Conservation (phyloP, 2,888 invertebrate species). For the Cylindroiulus punctatus region DNA sequence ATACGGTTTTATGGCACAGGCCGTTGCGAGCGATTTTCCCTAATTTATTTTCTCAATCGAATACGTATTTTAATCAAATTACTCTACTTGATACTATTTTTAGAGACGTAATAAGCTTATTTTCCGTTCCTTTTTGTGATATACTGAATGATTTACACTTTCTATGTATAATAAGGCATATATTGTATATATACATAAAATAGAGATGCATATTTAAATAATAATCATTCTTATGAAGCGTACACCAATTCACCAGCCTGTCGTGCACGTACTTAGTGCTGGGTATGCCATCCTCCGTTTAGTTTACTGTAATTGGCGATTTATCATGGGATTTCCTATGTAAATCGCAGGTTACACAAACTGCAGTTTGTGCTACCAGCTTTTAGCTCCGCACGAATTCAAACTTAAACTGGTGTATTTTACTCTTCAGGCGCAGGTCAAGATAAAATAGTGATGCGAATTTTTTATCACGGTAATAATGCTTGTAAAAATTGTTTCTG, state of each 20-base stretch:
- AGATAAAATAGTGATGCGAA: background rate
- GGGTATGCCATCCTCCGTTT: background rate
- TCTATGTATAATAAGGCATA: slow-evolving; percentile 6
- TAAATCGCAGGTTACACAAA: background rate
- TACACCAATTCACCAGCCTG: background rate
- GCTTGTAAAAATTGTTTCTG: slow-evolving; percentile 4
- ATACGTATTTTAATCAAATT: background rate
- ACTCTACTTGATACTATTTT: slow-evolving; percentile 1
- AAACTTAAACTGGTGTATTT: slow-evolving; percentile 19
- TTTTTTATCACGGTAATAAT: background rate
- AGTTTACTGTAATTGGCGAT: background rate
- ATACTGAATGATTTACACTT: background rate
- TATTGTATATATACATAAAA: slow-evolving; percentile 37
- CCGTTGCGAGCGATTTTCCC: background rate
- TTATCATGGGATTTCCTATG: background rate
- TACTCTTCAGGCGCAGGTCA: background rate
- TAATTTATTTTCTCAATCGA: background rate
- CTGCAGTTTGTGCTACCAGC: background rate
- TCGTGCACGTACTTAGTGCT: background rate
- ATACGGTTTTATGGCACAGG: background rate
- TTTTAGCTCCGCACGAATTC: background rate
- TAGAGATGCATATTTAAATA: slow-evolving; percentile 42
- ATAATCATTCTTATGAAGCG: background rate
- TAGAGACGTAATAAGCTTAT: background rate
- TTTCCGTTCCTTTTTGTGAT: background rate